Evolutionary conservation across 1,140 invertebrate genomes (phyloP).

Genomic region (Campoletis sonorensis): DNA sequence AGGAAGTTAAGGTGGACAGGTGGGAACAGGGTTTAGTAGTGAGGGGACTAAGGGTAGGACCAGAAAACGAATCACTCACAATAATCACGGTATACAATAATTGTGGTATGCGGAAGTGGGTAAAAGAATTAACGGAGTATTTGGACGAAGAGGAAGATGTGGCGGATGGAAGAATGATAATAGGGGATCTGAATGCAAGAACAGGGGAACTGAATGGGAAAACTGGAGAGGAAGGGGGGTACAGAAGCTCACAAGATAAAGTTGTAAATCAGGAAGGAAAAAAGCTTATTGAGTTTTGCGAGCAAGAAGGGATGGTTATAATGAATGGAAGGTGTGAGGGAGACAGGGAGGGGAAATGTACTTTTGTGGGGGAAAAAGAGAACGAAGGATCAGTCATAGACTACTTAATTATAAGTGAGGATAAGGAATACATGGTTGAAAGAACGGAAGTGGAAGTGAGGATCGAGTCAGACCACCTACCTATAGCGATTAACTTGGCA

Average conservation of each 20-base stretch:
- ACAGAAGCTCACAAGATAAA: conserved; percentile 6
- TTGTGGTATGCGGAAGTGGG: conserved; percentile 1
- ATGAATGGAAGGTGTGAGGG: conserved; percentile 42
- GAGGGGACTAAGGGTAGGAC: background rate
- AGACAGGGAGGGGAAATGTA: conserved; percentile 17
- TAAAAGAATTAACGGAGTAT: background rate
- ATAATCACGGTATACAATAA: conserved; percentile 39
- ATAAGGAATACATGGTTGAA: conserved; percentile 12
- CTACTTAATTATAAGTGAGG: conserved; percentile 11
- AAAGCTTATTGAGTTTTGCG: conserved; percentile 14
- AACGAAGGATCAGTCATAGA: conserved; percentile 25
- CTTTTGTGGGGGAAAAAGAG: conserved; percentile 22
- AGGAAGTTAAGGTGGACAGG: background rate
- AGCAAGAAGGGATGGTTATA: background rate
- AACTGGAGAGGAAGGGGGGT: background rate
- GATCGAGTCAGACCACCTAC: conserved; percentile 40
- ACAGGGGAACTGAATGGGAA: background rate
- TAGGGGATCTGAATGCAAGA: conserved; percentile 30
- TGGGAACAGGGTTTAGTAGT: conserved; percentile 32
- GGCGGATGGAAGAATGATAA: background rate
- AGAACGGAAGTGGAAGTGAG: conserved; percentile 10
- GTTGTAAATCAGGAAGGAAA: conserved; percentile 1
- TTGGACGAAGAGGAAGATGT: conserved; percentile 9
- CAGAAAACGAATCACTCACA: background rate
- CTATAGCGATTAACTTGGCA: background rate